These are phyloP conservation scores for Gymnarchus niloticus DNA, from an alignment of 2,113 vertebrate genomes.

Conservation along the genomic window DNA sequence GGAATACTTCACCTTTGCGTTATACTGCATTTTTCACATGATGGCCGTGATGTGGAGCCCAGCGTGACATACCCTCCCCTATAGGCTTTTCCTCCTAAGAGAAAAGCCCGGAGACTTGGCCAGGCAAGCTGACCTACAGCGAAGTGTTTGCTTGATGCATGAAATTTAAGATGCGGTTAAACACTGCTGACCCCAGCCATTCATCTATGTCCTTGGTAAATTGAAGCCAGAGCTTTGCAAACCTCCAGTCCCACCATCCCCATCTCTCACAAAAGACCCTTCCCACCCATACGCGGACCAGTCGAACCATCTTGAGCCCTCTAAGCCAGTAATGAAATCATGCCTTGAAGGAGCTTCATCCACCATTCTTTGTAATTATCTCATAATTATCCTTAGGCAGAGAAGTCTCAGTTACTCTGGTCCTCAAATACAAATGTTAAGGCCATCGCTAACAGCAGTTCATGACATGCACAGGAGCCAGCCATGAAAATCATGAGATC, in stretches of 20 bases:
- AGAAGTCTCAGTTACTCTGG: background rate
- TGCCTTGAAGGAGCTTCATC: no score
- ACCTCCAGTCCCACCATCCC: background rate
- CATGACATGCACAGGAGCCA: background rate
- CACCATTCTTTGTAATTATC: conserved; percentile 6
- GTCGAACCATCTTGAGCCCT: background rate
- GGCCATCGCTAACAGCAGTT: conserved; percentile 2
- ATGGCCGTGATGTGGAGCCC: background rate
- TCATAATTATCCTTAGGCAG: conserved; percentile 1
- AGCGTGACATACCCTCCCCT: no score
- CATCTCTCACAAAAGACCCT: background rate
- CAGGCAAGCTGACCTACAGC: background rate
- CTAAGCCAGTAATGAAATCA: conserved; percentile 2
- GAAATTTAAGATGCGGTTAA: conserved; percentile 17
- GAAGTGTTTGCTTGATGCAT: background rate
- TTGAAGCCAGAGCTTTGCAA: background rate
- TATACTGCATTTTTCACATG: background rate
- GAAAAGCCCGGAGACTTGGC: background rate
- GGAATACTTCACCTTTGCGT: background rate
- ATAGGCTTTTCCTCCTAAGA: background rate
- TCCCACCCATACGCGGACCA: background rate
- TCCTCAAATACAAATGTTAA: background rate
- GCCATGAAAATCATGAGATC: background rate
- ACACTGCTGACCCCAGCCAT: conserved; percentile 8
- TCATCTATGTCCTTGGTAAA: conserved; percentile 7